Conservation (phyloP, 2,113 vertebrate species). For the Pelecanus crispus region DNA sequence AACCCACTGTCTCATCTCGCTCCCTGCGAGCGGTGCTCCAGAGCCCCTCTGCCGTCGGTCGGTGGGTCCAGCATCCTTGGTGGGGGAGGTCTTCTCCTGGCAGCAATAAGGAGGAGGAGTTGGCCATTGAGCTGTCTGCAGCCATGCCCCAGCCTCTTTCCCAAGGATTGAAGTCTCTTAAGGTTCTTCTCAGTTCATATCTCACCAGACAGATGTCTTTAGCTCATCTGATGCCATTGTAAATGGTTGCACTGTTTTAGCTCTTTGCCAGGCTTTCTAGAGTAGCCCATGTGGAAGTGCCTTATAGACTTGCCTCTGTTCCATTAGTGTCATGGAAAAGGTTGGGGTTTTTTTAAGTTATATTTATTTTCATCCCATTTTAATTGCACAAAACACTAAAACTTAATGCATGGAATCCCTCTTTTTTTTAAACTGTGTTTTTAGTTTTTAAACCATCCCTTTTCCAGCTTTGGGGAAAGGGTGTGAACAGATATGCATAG, state of each 20-base stretch:
- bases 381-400: constrained; percentile 81
- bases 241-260: constrained; percentile 42
- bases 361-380: constrained; percentile 78
- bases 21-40: background rate
- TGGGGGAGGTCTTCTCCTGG: background rate
- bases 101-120: background rate
- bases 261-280: constrained; percentile 29
- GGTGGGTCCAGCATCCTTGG: background rate
- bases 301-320: constrained; percentile 62
- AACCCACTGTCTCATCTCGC: background rate
- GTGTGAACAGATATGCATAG: background rate
- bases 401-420: constrained; percentile 59
- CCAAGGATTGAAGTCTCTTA: background rate
- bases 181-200: background rate
- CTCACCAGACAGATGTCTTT: background rate
- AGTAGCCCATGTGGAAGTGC: constrained; percentile 62
- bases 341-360: constrained; percentile 70
- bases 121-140: background rate
- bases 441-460: constrained; percentile 35
- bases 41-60: background rate
- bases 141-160: background rate
- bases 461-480: constrained; percentile 9
- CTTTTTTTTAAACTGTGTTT: background rate
- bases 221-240: background rate
- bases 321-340: constrained; percentile 65